A percentile compares a stretch with the other conserved stretches of the same genome.
phyloP scores from a whole-genome alignment of 2,113 vertebrate species.

The Cinclus mexicanus region DNA sequence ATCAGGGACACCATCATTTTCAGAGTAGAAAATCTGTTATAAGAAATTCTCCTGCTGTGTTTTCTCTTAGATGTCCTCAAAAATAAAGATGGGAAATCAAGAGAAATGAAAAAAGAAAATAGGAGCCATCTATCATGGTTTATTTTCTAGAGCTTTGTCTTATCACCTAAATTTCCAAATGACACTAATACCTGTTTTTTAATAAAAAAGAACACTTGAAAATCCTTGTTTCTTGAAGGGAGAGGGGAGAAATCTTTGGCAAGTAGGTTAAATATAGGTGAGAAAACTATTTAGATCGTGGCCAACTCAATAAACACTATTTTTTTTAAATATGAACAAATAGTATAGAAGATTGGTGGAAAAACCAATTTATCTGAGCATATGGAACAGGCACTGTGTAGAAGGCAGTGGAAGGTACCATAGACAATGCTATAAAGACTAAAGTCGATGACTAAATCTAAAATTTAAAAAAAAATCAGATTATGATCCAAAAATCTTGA shows the following conservation, averaged over 20 bases:
- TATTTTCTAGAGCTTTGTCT: not conserved
- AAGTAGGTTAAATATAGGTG: not conserved
- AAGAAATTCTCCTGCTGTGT: conserved; percentile 17
- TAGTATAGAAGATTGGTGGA: not conserved
- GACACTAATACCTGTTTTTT: not conserved
- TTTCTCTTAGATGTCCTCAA: conserved; percentile 14
- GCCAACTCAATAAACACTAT: not conserved
- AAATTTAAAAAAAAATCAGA: not conserved
- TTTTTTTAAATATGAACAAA: not conserved
- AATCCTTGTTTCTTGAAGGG: not conserved
- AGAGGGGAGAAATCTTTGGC: not conserved
- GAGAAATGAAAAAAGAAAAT: not conserved
- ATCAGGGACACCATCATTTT: not conserved
- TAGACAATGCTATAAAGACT: not conserved
- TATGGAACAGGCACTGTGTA: not conserved
- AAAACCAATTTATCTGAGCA: not conserved
- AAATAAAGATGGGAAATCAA: conserved; percentile 24
- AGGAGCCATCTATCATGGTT: not conserved
- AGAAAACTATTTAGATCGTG: not conserved
- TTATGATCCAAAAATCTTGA: not conserved
- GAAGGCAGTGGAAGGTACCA: not conserved
- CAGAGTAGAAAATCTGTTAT: conserved; percentile 4
- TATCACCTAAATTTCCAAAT: not conserved
- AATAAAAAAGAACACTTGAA: not conserved
- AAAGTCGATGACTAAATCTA: not conserved